A percentile compares a stretch with the other conserved stretches of the same genome.
These are phyloP conservation scores for Tetanocera ferruginea DNA, from an alignment of 2,888 invertebrate species.

Conservation along the genomic window DNA sequence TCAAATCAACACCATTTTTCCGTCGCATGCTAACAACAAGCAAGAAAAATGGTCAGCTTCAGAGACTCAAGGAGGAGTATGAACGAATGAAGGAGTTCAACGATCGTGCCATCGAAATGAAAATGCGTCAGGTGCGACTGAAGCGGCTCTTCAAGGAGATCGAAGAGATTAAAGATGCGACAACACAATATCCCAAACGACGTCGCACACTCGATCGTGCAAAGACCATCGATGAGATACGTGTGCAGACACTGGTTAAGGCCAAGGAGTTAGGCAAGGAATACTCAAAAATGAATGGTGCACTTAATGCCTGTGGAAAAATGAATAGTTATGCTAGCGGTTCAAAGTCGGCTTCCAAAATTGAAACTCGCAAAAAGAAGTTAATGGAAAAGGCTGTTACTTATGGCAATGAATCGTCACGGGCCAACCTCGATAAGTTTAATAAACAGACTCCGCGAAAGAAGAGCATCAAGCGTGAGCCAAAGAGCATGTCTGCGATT, in stretches of 20 bases:
- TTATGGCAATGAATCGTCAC: conserved; percentile 60
- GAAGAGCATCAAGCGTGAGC: background rate
- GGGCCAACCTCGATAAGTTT: conserved; percentile 55
- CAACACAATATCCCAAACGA: conserved; percentile 32
- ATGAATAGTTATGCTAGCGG: background rate
- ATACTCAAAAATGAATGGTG: conserved; percentile 56
- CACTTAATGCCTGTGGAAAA: background rate
- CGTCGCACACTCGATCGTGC: conserved; percentile 22
- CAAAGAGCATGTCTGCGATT: background rate
- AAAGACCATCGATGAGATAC: conserved; percentile 45
- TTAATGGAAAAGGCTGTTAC: conserved; percentile 53
- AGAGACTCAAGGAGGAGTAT: conserved; percentile 59
- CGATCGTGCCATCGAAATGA: conserved; percentile 58
- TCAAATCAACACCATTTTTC: conserved; percentile 58
- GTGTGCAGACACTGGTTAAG: conserved; percentile 52
- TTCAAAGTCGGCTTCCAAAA: background rate
- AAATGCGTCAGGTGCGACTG: conserved; percentile 60
- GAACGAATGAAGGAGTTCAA: conserved; percentile 60
- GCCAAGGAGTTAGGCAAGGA: conserved; percentile 56
- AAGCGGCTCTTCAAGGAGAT: conserved; percentile 60
- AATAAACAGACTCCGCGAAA: conserved; percentile 29
- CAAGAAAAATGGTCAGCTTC: conserved; percentile 58
- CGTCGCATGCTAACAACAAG: conserved; percentile 56
- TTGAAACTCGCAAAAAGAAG: conserved; percentile 45
- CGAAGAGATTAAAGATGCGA: conserved; percentile 55